phyloP scores from a whole-genome alignment of 2,888 invertebrate species.

The Mechanitis mazaeus region DNA sequence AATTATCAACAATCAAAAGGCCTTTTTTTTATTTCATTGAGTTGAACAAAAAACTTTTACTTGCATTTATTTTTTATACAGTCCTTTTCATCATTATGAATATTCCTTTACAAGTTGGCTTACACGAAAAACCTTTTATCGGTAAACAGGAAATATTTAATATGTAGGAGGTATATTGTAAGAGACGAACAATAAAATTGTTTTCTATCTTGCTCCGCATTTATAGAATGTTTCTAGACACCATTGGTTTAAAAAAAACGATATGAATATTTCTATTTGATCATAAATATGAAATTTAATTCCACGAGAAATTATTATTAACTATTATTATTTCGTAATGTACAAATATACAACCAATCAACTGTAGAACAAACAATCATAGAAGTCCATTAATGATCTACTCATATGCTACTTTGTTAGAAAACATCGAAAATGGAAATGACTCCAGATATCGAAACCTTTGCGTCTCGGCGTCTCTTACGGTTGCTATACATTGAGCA shows the following conservation, averaged over 20 bases:
- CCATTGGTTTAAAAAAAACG: background rate
- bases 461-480: slow-evolving; percentile 54
- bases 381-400: background rate
- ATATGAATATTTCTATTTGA: background rate
- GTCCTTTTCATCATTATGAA: background rate
- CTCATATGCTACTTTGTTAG: slow-evolving; percentile 32
- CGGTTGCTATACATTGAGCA: slow-evolving; percentile 62
- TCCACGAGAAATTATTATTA: too few relatives aligned
- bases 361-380: too few relatives aligned
- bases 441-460: slow-evolving; percentile 47
- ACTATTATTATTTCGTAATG: too few relatives aligned
- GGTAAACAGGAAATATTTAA: background rate
- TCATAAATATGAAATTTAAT: background rate
- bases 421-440: slow-evolving; percentile 55
- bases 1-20: too few relatives aligned
- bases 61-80: background rate
- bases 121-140: background rate
- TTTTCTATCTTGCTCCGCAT: background rate
- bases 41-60: too few relatives aligned
- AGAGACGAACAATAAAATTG: background rate
- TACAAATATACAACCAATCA: too few relatives aligned
- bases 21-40: too few relatives aligned
- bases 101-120: background rate
- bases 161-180: background rate
- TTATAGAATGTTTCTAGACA: background rate